phyloP scores from a whole-genome alignment of 2,797 vertebrate genomes.

The Denticeps clupeoides region DNA sequence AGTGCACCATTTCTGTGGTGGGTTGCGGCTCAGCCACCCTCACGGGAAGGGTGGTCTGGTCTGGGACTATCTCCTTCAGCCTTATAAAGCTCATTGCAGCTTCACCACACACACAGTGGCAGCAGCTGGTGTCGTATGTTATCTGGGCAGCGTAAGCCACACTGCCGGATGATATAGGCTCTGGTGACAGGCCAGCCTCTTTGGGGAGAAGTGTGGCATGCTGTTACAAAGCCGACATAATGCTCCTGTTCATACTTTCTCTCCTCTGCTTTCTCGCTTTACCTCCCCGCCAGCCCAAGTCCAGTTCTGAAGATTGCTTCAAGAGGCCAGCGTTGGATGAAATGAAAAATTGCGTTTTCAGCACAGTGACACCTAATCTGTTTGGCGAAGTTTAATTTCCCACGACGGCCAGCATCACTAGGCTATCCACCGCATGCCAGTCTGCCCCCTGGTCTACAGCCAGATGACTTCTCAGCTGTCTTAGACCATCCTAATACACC shows the following conservation, averaged over 20 bases:
- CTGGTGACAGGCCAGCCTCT: constrained; percentile 31
- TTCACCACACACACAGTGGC: neutral
- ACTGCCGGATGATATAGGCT: constrained; percentile 17
- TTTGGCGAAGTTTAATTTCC: constrained; percentile 70
- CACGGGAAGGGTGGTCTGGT: constrained; percentile 41
- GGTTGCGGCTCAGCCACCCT: constrained; percentile 36
- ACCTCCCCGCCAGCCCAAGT: constrained; percentile 5
- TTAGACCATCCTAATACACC: no score
- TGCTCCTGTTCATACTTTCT: constrained; percentile 45
- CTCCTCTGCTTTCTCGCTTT: constrained; percentile 8
- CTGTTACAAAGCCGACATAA: constrained; percentile 49
- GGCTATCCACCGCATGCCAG: constrained; percentile 22
- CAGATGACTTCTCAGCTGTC: constrained; percentile 11
- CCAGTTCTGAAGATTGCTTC: constrained; percentile 39
- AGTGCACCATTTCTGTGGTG: constrained; percentile 41
- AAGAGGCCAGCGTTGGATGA: constrained; percentile 52
- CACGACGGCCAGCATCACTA: constrained; percentile 48
- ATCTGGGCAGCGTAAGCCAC: constrained; percentile 35
- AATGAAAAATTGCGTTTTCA: constrained; percentile 66
- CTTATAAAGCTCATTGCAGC: constrained; percentile 36
- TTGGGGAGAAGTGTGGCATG: constrained; percentile 39
- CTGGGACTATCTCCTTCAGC: constrained; percentile 40
- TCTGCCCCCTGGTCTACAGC: constrained; percentile 13
- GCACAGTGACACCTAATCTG: constrained; percentile 64
- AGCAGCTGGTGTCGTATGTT: constrained; percentile 39